A percentile compares a stretch with the other conserved stretches of the same genome.
Conservation (phyloP, 2,797 vertebrate genomes). For the Telmatherina bonti region DNA sequence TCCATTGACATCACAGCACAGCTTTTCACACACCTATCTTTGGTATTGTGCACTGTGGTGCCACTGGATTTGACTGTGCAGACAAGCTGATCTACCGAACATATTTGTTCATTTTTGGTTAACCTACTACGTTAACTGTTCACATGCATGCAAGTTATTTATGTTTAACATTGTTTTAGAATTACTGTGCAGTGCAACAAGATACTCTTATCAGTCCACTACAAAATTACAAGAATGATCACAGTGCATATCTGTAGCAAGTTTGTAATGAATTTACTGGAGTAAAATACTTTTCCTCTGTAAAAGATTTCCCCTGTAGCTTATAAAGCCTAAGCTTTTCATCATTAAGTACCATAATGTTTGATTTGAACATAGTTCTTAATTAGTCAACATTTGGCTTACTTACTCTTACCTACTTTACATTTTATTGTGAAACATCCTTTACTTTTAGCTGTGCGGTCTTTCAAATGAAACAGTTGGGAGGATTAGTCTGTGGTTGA, state of each 20-base stretch:
- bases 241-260: too few relatives aligned
- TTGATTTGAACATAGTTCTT: neutral
- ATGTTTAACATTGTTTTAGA: neutral
- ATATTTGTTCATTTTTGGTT: neutral
- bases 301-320: neutral
- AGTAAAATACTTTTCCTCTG: neutral
- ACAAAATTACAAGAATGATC: neutral
- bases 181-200: neutral
- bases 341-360: neutral
- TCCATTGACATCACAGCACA: neutral
- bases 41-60: neutral
- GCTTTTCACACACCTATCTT: neutral
- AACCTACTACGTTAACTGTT: neutral
- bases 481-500: constrained; percentile 20
- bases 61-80: too few relatives aligned
- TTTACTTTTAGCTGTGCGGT: neutral
- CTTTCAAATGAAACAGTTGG: constrained; percentile 8
- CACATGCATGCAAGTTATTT: neutral
- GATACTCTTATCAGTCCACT: neutral
- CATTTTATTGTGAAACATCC: neutral
- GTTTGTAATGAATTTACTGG: neutral
- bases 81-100: neutral
- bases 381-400: neutral
- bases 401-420: too few relatives aligned
- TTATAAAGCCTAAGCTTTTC: neutral